A percentile compares a stretch with the other conserved stretches of the same genome.
Evolutionary conservation across 1,140 invertebrate species (phyloP).

Genomic region (Triops cancriformis): DNA sequence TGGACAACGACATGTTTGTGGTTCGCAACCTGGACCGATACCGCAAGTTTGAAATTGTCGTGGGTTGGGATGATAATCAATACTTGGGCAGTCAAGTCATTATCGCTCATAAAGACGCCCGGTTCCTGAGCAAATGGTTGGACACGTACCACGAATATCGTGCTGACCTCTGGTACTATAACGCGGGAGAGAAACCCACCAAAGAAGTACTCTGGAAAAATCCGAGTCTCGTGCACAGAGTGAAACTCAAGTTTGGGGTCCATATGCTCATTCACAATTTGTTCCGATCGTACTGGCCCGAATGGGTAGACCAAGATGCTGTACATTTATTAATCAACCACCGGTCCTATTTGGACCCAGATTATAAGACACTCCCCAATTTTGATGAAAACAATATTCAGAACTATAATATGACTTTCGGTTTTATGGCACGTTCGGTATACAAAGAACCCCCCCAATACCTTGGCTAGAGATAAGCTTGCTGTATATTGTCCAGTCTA

Average conservation of each 20-base stretch:
- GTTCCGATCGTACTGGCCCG: constrained; percentile 31
- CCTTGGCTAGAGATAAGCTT: constrained; percentile 19
- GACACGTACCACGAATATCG: constrained; percentile 35
- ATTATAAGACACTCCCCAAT: constrained; percentile 27
- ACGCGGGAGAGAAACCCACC: constrained; percentile 37
- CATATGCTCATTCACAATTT: constrained; percentile 32
- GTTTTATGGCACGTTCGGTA: constrained; percentile 36
- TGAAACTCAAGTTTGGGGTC: constrained; percentile 35
- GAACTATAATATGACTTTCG: constrained; percentile 36
- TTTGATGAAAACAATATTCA: constrained; percentile 37
- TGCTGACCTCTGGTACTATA: constrained; percentile 34
- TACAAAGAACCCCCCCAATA: constrained; percentile 31
- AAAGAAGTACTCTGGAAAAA: constrained; percentile 31
- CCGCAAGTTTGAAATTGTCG: constrained; percentile 35
- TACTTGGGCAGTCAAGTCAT: constrained; percentile 33
- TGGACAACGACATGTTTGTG: constrained; percentile 37
- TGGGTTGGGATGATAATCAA: constrained; percentile 35
- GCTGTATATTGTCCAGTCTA: not conserved
- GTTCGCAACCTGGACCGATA: constrained; percentile 36
- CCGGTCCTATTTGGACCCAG: constrained; percentile 32
- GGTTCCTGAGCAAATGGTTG: constrained; percentile 35
- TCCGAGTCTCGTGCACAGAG: constrained; percentile 36
- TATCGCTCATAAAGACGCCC: constrained; percentile 35
- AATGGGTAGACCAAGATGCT: constrained; percentile 34
- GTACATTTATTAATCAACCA: constrained; percentile 36